These are phyloP conservation scores for Melanocharis versteri DNA, from an alignment of 2,113 vertebrate genomes.

Conservation along the genomic window DNA sequence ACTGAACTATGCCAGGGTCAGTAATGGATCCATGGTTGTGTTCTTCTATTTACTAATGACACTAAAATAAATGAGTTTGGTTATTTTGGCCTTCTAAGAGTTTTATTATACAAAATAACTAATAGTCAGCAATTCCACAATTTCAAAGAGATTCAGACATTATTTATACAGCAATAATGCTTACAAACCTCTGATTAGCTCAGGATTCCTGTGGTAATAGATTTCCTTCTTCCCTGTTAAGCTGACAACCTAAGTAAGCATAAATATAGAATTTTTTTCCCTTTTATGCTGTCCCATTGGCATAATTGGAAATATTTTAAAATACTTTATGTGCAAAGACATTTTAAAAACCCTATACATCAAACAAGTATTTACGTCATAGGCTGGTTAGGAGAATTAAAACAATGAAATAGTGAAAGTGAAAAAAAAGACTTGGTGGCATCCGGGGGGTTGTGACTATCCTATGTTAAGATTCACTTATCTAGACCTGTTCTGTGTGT, in stretches of 20 bases:
- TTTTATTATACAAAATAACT: not conserved
- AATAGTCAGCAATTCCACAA: not conserved
- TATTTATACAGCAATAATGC: not conserved
- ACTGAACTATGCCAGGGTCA: not conserved
- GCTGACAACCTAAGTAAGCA: not conserved
- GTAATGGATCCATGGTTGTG: not conserved
- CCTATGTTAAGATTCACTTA: not conserved
- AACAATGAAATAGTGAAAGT: not conserved
- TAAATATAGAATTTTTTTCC: not conserved
- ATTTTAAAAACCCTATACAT: not conserved
- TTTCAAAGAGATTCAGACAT: not conserved
- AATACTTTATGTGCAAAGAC: not conserved
- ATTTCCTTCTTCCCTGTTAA: not conserved
- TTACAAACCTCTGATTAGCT: not conserved
- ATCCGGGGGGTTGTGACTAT: not conserved
- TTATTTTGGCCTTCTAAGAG: not conserved
- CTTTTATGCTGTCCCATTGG: not conserved
- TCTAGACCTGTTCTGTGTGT: not conserved
- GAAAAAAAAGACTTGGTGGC: not conserved
- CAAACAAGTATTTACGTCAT: not conserved
- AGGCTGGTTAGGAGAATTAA: not conserved
- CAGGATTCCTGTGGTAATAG: not conserved
- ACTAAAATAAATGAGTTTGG: not conserved
- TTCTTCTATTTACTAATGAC: not conserved
- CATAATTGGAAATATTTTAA: not conserved